Evolutionary conservation across 1,140 invertebrate genomes (phyloP).

Genomic region (Cheumatopsyche charites): DNA sequence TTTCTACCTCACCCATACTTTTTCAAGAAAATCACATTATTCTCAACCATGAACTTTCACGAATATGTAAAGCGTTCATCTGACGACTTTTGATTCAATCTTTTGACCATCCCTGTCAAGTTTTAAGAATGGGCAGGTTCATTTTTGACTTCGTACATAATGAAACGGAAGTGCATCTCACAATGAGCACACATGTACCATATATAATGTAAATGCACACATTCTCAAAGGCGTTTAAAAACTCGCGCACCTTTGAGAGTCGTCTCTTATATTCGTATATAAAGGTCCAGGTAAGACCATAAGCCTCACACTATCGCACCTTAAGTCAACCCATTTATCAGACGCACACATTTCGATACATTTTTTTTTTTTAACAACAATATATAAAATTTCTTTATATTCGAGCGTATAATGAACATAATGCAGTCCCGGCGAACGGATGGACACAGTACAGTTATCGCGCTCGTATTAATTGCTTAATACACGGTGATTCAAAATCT

Average conservation of each 20-base stretch:
- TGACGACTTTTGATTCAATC: no score
- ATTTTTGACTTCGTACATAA: constrained; percentile 40
- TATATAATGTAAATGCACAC: not conserved
- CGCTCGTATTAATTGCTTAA: constrained; percentile 41
- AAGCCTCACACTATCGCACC: not conserved
- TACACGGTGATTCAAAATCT: not conserved
- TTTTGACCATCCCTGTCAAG: constrained; percentile 12
- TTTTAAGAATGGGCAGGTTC: constrained; percentile 22
- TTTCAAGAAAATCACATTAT: no score
- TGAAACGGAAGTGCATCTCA: constrained; percentile 43
- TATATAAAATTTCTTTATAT: no score
- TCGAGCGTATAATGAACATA: no score
- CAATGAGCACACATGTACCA: no score
- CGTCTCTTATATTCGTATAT: not conserved
- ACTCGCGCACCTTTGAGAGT: constrained; percentile 5
- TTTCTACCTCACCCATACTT: no score
- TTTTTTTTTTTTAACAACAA: not conserved
- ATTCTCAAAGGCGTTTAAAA: not conserved
- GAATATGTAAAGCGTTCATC: no score
- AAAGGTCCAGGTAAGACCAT: not conserved
- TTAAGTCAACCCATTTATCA: constrained; percentile 32
- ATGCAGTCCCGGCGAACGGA: not conserved
- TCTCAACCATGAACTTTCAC: no score
- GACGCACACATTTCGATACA: constrained; percentile 20
- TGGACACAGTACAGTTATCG: constrained; percentile 43